These are phyloP conservation scores for Catostomus latipinnis DNA, from an alignment of 2,797 vertebrate genomes.

Conservation along the genomic window DNA sequence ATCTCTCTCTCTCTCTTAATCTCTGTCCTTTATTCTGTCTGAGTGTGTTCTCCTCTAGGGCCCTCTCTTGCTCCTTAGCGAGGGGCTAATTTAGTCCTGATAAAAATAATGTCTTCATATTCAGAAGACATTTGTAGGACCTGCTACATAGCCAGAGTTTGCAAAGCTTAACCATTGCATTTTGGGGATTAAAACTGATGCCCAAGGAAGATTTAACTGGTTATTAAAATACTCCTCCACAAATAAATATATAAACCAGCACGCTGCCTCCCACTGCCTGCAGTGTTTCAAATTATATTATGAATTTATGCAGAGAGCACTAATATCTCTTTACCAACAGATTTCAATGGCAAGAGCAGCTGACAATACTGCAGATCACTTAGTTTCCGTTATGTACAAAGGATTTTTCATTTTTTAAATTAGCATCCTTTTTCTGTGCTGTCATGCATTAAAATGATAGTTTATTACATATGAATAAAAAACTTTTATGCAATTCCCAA, in stretches of 20 bases:
- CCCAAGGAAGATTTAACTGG: constrained; percentile 41
- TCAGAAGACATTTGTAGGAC: constrained; percentile 74
- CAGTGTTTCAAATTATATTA: constrained; percentile 27
- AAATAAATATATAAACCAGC: constrained; percentile 43
- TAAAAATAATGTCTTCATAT: constrained; percentile 76
- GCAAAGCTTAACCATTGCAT: constrained; percentile 50
- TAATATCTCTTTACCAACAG: constrained; percentile 6
- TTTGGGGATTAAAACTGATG: constrained; percentile 44
- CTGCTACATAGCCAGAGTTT: constrained; percentile 45
- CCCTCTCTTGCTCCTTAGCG: constrained; percentile 59
- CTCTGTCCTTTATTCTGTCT: constrained; percentile 32
- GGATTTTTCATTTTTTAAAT: neutral
- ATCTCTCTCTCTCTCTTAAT: constrained; percentile 7
- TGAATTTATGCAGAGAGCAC: constrained; percentile 31
- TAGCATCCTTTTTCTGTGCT: neutral
- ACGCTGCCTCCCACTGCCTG: constrained; percentile 5
- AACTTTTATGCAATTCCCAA: neutral
- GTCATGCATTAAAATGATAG: neutral
- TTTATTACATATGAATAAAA: neutral
- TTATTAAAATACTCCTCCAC: constrained; percentile 51
- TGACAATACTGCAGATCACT: constrained; percentile 17
- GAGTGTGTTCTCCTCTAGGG: constrained; percentile 48
- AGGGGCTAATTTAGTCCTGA: constrained; percentile 72
- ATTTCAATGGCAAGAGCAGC: constrained; percentile 9
- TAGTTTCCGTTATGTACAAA: neutral